Evolutionary conservation across 2,113 vertebrate species (phyloP).

Genomic region (Phoenicopterus ruber): DNA sequence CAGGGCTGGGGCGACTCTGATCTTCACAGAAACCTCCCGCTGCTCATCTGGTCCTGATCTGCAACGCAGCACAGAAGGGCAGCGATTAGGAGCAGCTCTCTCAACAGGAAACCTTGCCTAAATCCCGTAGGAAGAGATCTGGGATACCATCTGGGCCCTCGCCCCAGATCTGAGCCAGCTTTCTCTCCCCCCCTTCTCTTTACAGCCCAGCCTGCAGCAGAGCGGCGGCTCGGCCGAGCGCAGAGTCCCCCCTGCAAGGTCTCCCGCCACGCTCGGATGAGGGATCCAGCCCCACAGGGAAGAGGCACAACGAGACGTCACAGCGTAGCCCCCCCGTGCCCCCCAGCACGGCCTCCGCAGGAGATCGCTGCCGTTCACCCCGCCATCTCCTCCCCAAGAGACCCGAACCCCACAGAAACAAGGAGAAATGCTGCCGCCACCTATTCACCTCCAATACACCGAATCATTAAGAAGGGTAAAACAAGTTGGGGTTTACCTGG

Average conservation of each 20-base stretch:
- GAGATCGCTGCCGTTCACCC: neutral
- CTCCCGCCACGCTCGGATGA: neutral
- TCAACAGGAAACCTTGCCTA: constrained; percentile 24
- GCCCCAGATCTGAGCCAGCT: neutral
- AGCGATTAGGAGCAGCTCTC: constrained; percentile 48
- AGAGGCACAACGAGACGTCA: neutral
- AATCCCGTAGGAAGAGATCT: constrained; percentile 42
- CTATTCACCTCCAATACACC: neutral
- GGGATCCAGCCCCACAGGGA: neutral
- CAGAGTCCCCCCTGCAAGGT: neutral
- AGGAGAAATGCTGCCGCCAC: neutral
- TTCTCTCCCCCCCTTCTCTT: neutral
- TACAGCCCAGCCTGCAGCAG: neutral
- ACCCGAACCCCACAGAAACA: neutral
- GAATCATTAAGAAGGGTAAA: neutral
- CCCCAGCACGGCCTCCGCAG: fast-evolving
- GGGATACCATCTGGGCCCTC: constrained; percentile 43
- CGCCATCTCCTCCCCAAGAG: fast-evolving
- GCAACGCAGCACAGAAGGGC: constrained; percentile 36
- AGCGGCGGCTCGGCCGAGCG: neutral
- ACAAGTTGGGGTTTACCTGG: neutral
- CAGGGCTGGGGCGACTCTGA: neutral
- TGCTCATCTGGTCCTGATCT: constrained; percentile 40
- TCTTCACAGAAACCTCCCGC: constrained; percentile 30
- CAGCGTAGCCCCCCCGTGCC: fast-evolving